phyloP scores from a whole-genome alignment of 2,797 vertebrate species.

The Chrosomus eos region DNA sequence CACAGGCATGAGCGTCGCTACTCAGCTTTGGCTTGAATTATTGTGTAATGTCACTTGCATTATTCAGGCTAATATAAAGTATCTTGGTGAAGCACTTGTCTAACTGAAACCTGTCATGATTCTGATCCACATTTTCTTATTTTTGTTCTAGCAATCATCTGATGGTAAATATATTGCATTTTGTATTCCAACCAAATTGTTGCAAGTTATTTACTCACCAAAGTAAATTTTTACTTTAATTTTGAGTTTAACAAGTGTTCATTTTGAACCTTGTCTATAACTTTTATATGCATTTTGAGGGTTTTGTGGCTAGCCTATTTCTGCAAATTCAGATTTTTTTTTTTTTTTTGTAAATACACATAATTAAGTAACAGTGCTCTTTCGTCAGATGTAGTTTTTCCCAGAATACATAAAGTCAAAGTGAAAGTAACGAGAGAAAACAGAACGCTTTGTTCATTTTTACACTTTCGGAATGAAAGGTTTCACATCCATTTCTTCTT shows the following conservation, averaged over 20 bases:
- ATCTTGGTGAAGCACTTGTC: not conserved
- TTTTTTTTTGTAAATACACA: constrained; percentile 14
- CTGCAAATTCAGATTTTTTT: not conserved
- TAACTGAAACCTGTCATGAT: not conserved
- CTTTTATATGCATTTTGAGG: not conserved
- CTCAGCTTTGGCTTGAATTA: constrained; percentile 34
- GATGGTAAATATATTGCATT: not conserved
- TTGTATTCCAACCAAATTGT: not conserved
- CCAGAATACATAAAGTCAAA: not conserved
- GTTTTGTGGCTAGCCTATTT: not conserved
- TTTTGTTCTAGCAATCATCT: not conserved
- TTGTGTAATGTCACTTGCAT: not conserved
- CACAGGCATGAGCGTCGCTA: constrained; percentile 20
- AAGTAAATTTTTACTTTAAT: not conserved
- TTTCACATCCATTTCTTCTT: constrained; percentile 7
- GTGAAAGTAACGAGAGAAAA: not conserved
- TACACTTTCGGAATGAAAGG: not conserved
- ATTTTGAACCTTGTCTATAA: not conserved
- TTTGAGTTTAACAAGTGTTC: not conserved
- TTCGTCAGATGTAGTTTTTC: not conserved
- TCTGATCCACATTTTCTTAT: not conserved
- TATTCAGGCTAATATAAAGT: not conserved
- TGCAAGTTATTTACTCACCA: not conserved
- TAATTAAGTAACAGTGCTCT: constrained; percentile 16
- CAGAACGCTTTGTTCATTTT: not conserved